Base-by-base conservation (phyloP, 2,113 vertebrate genomes). In the Poeciliopsis occidentalis region DNA sequence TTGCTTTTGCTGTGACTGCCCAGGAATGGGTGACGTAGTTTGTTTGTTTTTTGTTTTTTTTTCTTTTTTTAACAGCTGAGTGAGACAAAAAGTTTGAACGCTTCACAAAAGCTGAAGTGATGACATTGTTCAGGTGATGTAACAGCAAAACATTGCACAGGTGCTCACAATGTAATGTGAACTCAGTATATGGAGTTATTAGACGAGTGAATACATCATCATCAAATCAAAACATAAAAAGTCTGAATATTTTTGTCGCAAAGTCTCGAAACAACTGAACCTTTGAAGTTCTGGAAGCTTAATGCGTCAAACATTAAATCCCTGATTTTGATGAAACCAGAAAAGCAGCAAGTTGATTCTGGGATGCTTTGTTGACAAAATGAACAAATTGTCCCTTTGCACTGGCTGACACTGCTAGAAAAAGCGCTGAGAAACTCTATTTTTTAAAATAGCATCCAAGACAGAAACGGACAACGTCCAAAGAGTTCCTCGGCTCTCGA, bases 1-100 rank as follows among this genome's bases (percentile, higher is more conserved):
- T 81, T 80, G 22, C 39, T 76, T 84, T 75, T 44, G 41, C 17
- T 26, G 64, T 41, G 68, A 32, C 75, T 82, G 61, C 71, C 41
- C 0, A 30, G 69, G 51, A 84, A 72, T 7, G 66, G 54, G 6
- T 3, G 10, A 74, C 31, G 32, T 22, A 60, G 51, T 73, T 78
- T n/a, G n/a, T n/a, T n/a, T n/a, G n/a, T 37, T 32, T 29, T 44
- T 0, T 10, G 10, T 37, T 51, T 70, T 78, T 37, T 82, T 29
- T 44, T 0, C 7, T 41, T 75, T 78, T 84, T 32, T 44, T 0
- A 7, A 57, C 7, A 57, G 51, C 51, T 64, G 3, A 41, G 3
- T 24, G 8, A 67, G 51, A 67, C 4, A 39, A 54, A 54, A 67
- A 72, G 54, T 79, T 85, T 66, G 66, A 79, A 74, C 65, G 67